phyloP scores from a whole-genome alignment of 2,888 invertebrate species.

The Drosophila acutilabella region DNA sequence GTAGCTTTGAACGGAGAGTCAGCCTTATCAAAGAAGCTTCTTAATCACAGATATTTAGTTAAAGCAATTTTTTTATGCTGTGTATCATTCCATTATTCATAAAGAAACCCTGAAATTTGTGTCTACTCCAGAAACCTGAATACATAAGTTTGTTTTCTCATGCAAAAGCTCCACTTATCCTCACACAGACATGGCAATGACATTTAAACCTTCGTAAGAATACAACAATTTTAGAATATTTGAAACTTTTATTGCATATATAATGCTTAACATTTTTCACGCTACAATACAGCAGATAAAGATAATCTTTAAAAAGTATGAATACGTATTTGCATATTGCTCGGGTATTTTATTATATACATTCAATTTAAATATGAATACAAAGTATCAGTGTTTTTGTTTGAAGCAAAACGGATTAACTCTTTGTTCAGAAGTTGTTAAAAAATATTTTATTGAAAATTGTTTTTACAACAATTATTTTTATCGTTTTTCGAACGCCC shows the following conservation, averaged over 20 bases:
- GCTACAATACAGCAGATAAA: conserved; percentile 13
- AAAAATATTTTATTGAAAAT: conserved; percentile 2
- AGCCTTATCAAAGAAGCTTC: too few species aligned
- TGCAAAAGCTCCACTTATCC: conserved; percentile 36
- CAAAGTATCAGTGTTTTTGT: conserved; percentile 17
- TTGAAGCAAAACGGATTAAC: conserved; percentile 24
- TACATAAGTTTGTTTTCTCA: conserved; percentile 19
- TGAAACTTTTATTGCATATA: conserved; percentile 14
- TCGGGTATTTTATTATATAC: conserved; percentile 11
- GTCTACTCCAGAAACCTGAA: conserved; percentile 45
- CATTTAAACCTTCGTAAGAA: conserved; percentile 23
- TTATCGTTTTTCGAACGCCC: neutral
- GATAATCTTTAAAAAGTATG: conserved; percentile 23
- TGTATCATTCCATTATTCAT: neutral
- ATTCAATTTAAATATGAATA: conserved; percentile 13
- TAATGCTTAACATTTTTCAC: conserved; percentile 1
- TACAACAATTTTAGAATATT: conserved; percentile 5
- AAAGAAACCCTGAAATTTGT: conserved; percentile 15
- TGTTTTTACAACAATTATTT: conserved; percentile 8
- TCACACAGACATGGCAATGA: conserved; percentile 34
- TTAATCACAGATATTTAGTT: too few species aligned
- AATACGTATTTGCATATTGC: conserved; percentile 28
- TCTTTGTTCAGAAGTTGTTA: neutral
- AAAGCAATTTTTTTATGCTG: too few species aligned
- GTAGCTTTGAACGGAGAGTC: too few species aligned